phyloP scores from a whole-genome alignment of 1,140 invertebrate genomes.

The Zaprionus ghesquierei region DNA sequence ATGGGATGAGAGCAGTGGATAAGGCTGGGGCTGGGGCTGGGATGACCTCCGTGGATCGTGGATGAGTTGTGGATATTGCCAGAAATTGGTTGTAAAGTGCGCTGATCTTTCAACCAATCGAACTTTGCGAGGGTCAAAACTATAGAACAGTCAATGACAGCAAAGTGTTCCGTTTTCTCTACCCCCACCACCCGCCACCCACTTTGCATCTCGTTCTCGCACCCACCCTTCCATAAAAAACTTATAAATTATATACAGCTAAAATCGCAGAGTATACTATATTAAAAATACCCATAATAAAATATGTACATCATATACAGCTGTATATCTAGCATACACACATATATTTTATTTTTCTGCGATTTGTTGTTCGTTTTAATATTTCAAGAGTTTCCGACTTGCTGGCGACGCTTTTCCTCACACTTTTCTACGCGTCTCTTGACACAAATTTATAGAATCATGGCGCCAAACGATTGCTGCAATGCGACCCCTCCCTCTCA shows the following conservation, averaged over 20 bases:
- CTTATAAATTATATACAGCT: slow-evolving; percentile 68
- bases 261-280: slow-evolving; percentile 4
- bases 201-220: not conserved
- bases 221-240: slow-evolving; percentile 34
- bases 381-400: slow-evolving; percentile 63
- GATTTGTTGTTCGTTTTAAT: slow-evolving; percentile 35
- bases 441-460: slow-evolving; percentile 62
- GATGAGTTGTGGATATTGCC: slow-evolving; percentile 2
- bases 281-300: slow-evolving; percentile 50
- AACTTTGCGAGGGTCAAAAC: slow-evolving; percentile 78
- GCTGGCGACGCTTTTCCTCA: slow-evolving; percentile 55
- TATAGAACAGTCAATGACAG: slow-evolving; percentile 77
- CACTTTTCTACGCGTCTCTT: slow-evolving; percentile 34
- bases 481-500: slow-evolving; percentile 32
- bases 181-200: not conserved
- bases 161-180: slow-evolving; percentile 11
- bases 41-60: slow-evolving; percentile 47
- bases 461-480: slow-evolving; percentile 71
- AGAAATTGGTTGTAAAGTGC: slow-evolving; percentile 63
- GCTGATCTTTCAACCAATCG: slow-evolving; percentile 68
- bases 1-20: not conserved
- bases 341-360: slow-evolving; percentile 36
- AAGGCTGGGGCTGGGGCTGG: not conserved
- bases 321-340: not conserved
- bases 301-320: slow-evolving; percentile 15